Percentiles rank a stretch among this genome's conserved stretches.
phyloP scores from a whole-genome alignment of 2,797 vertebrate genomes.

The Sebastes glaucus region DNA sequence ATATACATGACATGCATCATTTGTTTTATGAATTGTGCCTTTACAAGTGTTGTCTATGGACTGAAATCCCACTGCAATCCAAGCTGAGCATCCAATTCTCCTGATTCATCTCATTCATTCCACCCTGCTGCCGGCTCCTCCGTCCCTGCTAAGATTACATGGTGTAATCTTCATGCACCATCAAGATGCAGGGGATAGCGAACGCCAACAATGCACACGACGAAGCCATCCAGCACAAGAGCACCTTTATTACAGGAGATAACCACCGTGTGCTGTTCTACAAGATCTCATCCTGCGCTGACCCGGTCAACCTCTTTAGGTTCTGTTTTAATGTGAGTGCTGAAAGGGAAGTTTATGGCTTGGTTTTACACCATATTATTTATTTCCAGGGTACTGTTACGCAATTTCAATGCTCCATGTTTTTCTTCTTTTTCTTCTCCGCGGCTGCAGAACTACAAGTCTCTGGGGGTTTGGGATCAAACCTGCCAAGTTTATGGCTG shows the following conservation, averaged over 20 bases:
- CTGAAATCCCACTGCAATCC: slow-evolving; percentile 16
- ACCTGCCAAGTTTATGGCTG: slow-evolving; percentile 50
- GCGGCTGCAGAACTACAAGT: slow-evolving; percentile 2
- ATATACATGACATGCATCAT: neutral
- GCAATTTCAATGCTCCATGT: slow-evolving; percentile 30
- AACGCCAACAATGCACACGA: slow-evolving; percentile 71
- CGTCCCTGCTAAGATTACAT: slow-evolving; percentile 66
- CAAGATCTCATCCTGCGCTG: slow-evolving; percentile 64
- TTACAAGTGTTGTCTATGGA: slow-evolving; percentile 10
- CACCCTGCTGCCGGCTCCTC: slow-evolving; percentile 29
- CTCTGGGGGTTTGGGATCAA: slow-evolving; percentile 4
- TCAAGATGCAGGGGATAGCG: slow-evolving; percentile 74
- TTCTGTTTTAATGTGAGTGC: slow-evolving; percentile 42
- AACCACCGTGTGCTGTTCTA: slow-evolving; percentile 63
- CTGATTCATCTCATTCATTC: slow-evolving; percentile 74
- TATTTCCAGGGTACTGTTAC: slow-evolving; percentile 36
- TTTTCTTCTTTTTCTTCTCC: slow-evolving; percentile 24
- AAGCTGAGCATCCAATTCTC: slow-evolving; percentile 59
- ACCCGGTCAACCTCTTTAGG: slow-evolving; percentile 65
- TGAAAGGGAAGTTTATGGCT: slow-evolving; percentile 59
- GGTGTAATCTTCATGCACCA: slow-evolving; percentile 73
- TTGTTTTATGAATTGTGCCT: slow-evolving; percentile 23
- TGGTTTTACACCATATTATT: slow-evolving; percentile 51
- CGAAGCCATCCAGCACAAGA: slow-evolving; percentile 53
- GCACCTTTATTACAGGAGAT: slow-evolving; percentile 70